Conservation (phyloP, 2,888 invertebrate species). For the Volucella inflata region DNA sequence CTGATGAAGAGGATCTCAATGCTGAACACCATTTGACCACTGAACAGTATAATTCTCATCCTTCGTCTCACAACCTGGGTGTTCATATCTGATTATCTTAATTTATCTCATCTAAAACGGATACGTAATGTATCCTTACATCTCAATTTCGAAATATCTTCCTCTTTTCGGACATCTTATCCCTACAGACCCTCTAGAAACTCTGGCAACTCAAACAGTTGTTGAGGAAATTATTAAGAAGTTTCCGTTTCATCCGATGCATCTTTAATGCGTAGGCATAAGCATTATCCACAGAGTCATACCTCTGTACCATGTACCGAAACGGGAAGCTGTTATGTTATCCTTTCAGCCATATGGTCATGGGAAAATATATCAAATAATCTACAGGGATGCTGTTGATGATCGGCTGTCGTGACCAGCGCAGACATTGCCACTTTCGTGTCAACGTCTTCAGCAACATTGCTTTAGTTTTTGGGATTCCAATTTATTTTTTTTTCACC, state of each 20-base stretch:
- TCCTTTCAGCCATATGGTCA: constrained; percentile 56
- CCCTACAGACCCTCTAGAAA: constrained; percentile 1
- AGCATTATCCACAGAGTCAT: constrained; percentile 64
- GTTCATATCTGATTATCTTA: constrained; percentile 46
- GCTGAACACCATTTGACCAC: constrained; percentile 11
- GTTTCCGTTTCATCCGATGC: constrained; percentile 55
- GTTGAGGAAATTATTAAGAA: constrained; percentile 69
- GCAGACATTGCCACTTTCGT: constrained; percentile 10
- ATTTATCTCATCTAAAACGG: constrained; percentile 13
- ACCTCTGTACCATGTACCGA: constrained; percentile 68
- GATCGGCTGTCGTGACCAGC: constrained; percentile 39
- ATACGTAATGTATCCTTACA: constrained; percentile 17
- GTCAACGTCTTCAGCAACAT: not conserved
- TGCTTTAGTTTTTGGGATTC: not conserved
- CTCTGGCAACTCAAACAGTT: constrained; percentile 54
- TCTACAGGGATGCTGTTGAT: constrained; percentile 52
- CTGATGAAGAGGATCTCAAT: constrained; percentile 15
- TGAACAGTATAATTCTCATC: constrained; percentile 54
- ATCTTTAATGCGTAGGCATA: constrained; percentile 18
- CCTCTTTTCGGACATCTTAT: not conserved
- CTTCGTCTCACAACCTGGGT: constrained; percentile 36
- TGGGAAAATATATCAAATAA: constrained; percentile 38
- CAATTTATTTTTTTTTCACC: not conserved
- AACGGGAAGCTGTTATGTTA: constrained; percentile 73
- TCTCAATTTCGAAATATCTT: not conserved